Conservation (phyloP, 2,113 vertebrate species). For the Fulmarus glacialis region DNA sequence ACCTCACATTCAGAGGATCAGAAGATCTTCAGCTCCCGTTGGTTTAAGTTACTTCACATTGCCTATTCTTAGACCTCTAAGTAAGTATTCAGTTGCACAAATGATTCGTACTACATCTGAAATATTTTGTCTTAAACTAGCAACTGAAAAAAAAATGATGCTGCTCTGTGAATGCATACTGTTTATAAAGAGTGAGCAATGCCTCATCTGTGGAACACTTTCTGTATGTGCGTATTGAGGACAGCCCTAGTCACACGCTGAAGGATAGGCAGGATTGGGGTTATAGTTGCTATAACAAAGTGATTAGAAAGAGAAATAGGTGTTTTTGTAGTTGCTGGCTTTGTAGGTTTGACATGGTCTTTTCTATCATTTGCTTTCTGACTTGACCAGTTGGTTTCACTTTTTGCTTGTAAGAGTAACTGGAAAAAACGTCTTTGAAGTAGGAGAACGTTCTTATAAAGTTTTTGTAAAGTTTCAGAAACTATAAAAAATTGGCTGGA, state of each 20-base stretch:
- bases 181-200: neutral
- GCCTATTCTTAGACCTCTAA: neutral
- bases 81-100: neutral
- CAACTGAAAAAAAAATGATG: neutral
- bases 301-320: neutral
- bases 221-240: fast-evolving
- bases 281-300: neutral
- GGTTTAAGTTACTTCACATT: neutral
- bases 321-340: neutral
- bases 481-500: neutral
- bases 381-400: neutral
- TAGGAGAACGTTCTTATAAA: neutral
- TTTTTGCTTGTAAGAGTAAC: neutral
- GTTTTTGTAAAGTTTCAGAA: neutral
- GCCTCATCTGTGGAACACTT: neutral
- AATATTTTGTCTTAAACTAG: neutral
- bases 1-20: neutral
- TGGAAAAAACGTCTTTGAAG: neutral
- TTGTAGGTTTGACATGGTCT: neutral
- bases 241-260: neutral
- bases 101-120: fast-evolving
- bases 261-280: neutral
- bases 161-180: neutral
- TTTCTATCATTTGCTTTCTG: slow-evolving; percentile 11
- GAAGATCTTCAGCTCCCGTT: neutral